Percentiles rank a stretch among this genome's conserved stretches.
Conservation (phyloP, 2,113 vertebrate species). For the Mastomys natalensis region DNA sequence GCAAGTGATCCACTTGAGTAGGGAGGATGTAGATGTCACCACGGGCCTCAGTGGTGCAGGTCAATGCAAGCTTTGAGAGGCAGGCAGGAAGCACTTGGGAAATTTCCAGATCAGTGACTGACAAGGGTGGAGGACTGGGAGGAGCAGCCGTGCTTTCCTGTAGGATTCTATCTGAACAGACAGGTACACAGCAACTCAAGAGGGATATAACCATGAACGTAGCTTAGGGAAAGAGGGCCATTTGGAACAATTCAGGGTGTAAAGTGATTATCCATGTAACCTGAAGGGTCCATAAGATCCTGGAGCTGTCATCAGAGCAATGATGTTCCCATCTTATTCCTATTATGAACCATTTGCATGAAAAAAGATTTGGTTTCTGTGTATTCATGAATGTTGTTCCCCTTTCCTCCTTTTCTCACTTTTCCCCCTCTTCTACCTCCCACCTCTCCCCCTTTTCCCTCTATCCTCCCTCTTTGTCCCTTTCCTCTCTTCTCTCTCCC, state of each 20-base stretch:
- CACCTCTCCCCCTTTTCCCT: no score
- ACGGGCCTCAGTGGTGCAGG: neutral
- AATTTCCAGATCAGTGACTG: neutral
- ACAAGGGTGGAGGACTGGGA: no score
- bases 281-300: neutral
- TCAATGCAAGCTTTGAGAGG: rapidly evolving
- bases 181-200: neutral
- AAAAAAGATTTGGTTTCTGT: neutral
- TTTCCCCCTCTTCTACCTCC: no score
- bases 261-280: neutral
- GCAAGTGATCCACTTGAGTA: no score
- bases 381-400: neutral
- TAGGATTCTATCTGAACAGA: neutral
- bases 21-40: neutral
- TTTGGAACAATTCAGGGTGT: neutral
- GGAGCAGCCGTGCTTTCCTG: neutral
- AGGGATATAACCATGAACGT: neutral
- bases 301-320: neutral
- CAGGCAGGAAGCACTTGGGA: rapidly evolving
- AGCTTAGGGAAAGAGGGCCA: neutral
- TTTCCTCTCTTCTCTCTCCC: neutral
- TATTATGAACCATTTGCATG: rapidly evolving
- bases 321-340: neutral
- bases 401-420: neutral
- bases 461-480: neutral